A percentile compares a stretch with the other conserved stretches of the same genome.
Evolutionary conservation across 2,888 invertebrate species (phyloP).

Genomic region (Metopia argyrocephala): DNA sequence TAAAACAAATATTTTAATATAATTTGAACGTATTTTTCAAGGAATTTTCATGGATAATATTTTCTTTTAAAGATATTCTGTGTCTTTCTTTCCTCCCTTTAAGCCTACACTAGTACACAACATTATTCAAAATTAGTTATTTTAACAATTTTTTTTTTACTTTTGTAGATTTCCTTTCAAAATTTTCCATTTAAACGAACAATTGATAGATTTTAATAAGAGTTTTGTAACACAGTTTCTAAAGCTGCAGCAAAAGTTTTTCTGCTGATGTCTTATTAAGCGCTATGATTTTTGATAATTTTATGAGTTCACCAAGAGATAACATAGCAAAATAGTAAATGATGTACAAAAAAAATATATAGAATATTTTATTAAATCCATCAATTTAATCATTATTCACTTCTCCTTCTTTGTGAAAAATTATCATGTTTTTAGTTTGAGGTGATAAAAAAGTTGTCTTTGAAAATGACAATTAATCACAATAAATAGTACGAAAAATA

Average conservation of each 20-base stretch:
- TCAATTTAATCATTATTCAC: background rate
- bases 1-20: too few species aligned
- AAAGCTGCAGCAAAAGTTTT: background rate
- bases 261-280: background rate
- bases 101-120: too few species aligned
- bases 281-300: too few species aligned
- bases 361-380: too few species aligned
- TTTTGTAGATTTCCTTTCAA: slow-evolving; percentile 5
- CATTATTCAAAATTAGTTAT: background rate
- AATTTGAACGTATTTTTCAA: too few species aligned
- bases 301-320: too few species aligned
- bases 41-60: too few species aligned
- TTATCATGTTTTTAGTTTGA: background rate
- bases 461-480: slow-evolving; percentile 44
- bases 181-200: slow-evolving; percentile 20
- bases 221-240: background rate
- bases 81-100: too few species aligned
- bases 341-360: too few species aligned
- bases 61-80: too few species aligned
- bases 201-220: slow-evolving; percentile 2
- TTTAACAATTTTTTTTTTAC: slow-evolving; percentile 18
- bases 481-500: background rate
- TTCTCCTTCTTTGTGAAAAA: background rate
- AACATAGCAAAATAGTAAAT: too few species aligned
- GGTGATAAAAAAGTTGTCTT: background rate